phyloP scores from a whole-genome alignment of 2,888 invertebrate genomes.

The Molorchus minor region DNA sequence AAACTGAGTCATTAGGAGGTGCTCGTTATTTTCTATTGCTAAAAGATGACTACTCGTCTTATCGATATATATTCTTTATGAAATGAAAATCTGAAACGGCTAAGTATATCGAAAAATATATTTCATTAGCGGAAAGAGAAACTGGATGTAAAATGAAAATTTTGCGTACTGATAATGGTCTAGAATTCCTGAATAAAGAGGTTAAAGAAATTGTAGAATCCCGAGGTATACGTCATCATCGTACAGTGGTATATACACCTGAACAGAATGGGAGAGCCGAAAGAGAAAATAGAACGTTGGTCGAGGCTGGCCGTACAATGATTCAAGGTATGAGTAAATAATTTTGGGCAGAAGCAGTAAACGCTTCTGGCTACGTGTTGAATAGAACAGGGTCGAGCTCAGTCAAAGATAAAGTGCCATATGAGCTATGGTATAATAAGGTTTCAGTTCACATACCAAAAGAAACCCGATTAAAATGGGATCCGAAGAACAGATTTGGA shows the following conservation, averaged over 20 bases:
- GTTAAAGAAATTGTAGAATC: neutral
- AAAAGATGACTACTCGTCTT: constrained; percentile 4
- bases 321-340: constrained; percentile 12
- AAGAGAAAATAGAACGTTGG: too few relatives aligned
- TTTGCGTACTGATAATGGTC: constrained; percentile 13
- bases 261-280: constrained; percentile 22
- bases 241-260: constrained; percentile 13
- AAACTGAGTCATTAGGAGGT: neutral
- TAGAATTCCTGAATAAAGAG: constrained; percentile 15
- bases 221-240: constrained; percentile 2
- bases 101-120: too few relatives aligned
- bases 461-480: constrained; percentile 51
- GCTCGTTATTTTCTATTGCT: constrained; percentile 20
- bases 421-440: constrained; percentile 44
- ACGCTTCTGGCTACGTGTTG: constrained; percentile 37
- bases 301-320: constrained; percentile 20
- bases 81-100: constrained; percentile 14
- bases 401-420: constrained; percentile 46
- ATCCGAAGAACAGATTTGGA: constrained; percentile 49
- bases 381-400: constrained; percentile 40
- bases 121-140: constrained; percentile 12
- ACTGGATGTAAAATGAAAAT: constrained; percentile 12
- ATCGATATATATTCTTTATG: constrained; percentile 11
- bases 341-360: constrained; percentile 53
- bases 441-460: constrained; percentile 55